phyloP scores from a whole-genome alignment of 2,113 vertebrate genomes.

The Trematomus loennbergii region DNA sequence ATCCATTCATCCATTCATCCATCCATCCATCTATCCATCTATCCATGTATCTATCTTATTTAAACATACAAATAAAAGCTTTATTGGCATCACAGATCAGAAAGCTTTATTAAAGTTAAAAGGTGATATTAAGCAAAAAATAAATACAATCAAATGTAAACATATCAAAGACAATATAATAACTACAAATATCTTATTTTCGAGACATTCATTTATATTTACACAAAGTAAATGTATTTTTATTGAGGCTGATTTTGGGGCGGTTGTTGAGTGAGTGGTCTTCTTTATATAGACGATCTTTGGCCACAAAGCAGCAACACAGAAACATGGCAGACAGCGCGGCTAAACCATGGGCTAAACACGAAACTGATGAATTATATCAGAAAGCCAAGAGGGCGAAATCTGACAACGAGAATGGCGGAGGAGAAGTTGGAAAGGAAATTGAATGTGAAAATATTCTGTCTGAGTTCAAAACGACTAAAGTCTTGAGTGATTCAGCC shows the following conservation, averaged over 20 bases:
- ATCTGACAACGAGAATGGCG: conserved; percentile 1
- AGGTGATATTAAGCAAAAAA: no score
- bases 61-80: no score
- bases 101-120: no score
- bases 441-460: conserved; percentile 55
- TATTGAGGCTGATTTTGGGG: not conserved
- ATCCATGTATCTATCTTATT: no score
- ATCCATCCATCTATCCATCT: no score
- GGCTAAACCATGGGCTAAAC: no score
- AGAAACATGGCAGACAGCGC: conserved; percentile 65
- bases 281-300: not conserved
- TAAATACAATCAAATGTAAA: not conserved
- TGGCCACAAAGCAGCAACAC: not conserved
- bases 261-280: not conserved
- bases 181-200: no score
- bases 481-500: conserved; percentile 87
- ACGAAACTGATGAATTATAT: not conserved
- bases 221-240: no score
- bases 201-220: no score
- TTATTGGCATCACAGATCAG: no score
- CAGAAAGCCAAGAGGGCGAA: conserved; percentile 53
- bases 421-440: conserved; percentile 5
- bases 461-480: conserved; percentile 80
- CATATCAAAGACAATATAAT: not conserved
- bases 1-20: no score